Conservation (phyloP, 2,797 vertebrate species). For the Sebastes hopkinsi region DNA sequence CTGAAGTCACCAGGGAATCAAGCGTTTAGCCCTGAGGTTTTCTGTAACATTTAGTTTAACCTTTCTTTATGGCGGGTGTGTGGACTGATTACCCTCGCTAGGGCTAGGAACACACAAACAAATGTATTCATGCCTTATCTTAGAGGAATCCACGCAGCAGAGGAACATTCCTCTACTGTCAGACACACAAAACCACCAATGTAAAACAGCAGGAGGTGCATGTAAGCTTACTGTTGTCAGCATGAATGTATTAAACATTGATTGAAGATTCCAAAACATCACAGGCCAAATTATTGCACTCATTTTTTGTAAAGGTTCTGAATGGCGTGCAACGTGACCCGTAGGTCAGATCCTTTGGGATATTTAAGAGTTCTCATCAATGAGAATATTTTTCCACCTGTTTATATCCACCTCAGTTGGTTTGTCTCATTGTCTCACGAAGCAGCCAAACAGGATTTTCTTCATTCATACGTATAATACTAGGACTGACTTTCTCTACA, state of each 20-base stretch:
- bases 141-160: background rate
- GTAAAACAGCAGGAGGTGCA: background rate
- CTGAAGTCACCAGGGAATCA: constrained; percentile 2
- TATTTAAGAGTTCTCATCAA: too few species aligned
- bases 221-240: background rate
- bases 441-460: too few species aligned
- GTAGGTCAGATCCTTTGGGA: background rate
- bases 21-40: constrained; percentile 24
- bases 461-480: too few species aligned
- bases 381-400: too few species aligned
- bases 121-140: background rate
- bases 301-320: background rate
- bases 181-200: background rate
- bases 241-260: background rate
- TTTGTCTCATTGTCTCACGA: too few species aligned
- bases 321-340: background rate
- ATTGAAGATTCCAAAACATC: background rate
- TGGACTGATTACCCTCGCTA: constrained; percentile 12
- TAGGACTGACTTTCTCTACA: too few species aligned
- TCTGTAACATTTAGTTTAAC: constrained; percentile 45
- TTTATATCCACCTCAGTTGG: too few species aligned
- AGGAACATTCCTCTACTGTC: background rate
- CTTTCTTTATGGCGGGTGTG: constrained; percentile 27
- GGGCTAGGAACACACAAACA: background rate
- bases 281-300: background rate